These are phyloP conservation scores for Sycophaga agraensis DNA, from an alignment of 1,140 invertebrate species.

Conservation along the genomic window DNA sequence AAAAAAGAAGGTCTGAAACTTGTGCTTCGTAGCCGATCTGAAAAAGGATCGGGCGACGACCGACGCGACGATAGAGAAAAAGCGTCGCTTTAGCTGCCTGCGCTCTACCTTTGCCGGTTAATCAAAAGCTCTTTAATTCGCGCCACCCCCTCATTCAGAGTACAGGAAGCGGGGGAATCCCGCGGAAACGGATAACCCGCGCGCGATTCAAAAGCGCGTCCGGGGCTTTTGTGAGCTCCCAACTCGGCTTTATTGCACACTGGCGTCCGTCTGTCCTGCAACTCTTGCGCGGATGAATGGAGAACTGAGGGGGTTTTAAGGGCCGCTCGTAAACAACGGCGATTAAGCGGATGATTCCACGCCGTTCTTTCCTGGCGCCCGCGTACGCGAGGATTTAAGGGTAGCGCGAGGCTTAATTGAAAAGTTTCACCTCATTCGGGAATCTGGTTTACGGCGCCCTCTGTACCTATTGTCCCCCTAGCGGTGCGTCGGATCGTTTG, in stretches of 20 bases:
- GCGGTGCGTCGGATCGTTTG: no score
- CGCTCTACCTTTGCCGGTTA: no score
- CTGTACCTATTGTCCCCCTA: no score
- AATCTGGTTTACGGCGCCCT: no score
- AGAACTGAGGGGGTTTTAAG: not conserved
- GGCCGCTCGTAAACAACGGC: conserved; percentile 2
- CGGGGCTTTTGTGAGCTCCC: not conserved
- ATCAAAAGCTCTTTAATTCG: conserved; percentile 14
- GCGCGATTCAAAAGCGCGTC: conserved; percentile 13
- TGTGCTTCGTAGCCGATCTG: no score
- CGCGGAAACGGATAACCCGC: conserved; percentile 17
- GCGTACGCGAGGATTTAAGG: not conserved
- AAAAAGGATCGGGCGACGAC: no score
- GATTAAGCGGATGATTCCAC: not conserved
- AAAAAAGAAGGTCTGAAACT: no score
- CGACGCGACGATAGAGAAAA: no score
- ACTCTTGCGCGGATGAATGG: not conserved
- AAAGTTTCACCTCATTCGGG: no score
- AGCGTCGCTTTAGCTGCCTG: no score
- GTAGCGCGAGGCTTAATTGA: not conserved
- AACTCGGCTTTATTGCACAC: conserved; percentile 3
- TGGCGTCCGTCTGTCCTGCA: not conserved
- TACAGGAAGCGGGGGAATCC: not conserved
- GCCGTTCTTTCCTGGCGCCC: not conserved
- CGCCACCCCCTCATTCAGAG: not conserved